These are phyloP conservation scores for Mus spicilegus DNA, from an alignment of 2,113 vertebrate genomes.

Conservation along the genomic window DNA sequence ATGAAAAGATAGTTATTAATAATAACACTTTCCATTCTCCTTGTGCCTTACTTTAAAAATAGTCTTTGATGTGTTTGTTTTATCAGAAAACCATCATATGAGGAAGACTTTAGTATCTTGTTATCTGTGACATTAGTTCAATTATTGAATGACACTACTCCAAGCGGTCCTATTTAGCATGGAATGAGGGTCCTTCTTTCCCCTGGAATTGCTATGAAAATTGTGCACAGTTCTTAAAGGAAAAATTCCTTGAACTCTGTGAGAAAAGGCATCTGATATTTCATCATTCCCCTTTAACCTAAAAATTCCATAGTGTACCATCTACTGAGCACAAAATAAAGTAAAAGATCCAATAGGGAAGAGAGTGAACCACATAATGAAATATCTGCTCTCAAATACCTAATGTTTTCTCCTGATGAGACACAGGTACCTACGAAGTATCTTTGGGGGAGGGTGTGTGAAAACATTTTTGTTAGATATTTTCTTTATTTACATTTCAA, in stretches of 20 bases:
- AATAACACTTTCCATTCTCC: background rate
- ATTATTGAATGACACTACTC: background rate
- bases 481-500: too few relatives aligned
- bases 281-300: background rate
- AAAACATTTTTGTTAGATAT: too few relatives aligned
- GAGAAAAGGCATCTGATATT: background rate
- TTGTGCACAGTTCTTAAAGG: background rate
- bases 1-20: conserved; percentile 6
- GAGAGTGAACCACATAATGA: conserved; percentile 1
- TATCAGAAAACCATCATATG: background rate
- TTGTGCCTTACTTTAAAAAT: background rate
- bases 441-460: too few relatives aligned
- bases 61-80: background rate
- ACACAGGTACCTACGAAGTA: background rate
- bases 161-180: background rate
- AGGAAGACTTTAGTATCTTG: background rate
- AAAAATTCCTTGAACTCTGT: background rate
- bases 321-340: background rate
- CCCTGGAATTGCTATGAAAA: conserved; percentile 39
- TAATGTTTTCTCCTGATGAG: background rate
- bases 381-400: background rate
- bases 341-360: background rate
- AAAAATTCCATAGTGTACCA: background rate
- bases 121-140: background rate
- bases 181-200: background rate